Conservation (phyloP, 2,797 vertebrate species). For the Dromococcyx pavoninus region DNA sequence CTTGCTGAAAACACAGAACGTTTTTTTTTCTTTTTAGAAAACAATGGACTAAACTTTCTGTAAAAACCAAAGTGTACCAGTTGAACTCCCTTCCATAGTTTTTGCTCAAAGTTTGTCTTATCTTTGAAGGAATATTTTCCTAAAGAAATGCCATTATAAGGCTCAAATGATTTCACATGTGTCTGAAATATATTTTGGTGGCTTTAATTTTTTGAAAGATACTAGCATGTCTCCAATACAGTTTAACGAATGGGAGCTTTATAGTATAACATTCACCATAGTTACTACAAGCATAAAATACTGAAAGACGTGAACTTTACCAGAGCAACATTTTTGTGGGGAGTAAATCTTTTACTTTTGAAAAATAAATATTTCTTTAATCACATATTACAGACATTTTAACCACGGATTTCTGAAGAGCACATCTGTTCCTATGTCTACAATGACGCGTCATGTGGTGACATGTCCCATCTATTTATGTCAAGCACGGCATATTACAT, state of each 20-base stretch:
- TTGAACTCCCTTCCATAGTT: not conserved
- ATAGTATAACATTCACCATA: not conserved
- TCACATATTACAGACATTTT: slow-evolving; percentile 33
- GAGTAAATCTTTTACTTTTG: slow-evolving; percentile 34
- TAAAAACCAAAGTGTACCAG: not conserved
- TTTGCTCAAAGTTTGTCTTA: not conserved
- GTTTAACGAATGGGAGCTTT: not conserved
- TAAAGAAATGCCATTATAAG: not conserved
- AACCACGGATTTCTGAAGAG: slow-evolving; percentile 27
- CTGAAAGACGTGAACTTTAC: not conserved
- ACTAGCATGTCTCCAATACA: not conserved
- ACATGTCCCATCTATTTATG: slow-evolving; percentile 46
- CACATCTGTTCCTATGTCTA: slow-evolving; percentile 29
- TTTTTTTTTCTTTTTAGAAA: not conserved
- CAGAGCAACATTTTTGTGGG: slow-evolving; percentile 35
- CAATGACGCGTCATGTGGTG: slow-evolving; percentile 39
- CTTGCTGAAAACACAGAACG: not conserved
- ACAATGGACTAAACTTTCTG: not conserved
- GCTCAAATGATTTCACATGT: not conserved
- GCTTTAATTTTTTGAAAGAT: not conserved
- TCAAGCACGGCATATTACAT: not conserved
- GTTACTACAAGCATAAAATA: slow-evolving; percentile 7
- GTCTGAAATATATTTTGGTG: not conserved
- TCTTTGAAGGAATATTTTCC: not conserved
- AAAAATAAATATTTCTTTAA: slow-evolving; percentile 64